Evolutionary conservation across 2,113 vertebrate species (phyloP).

Genomic region (Orycteropus afer): DNA sequence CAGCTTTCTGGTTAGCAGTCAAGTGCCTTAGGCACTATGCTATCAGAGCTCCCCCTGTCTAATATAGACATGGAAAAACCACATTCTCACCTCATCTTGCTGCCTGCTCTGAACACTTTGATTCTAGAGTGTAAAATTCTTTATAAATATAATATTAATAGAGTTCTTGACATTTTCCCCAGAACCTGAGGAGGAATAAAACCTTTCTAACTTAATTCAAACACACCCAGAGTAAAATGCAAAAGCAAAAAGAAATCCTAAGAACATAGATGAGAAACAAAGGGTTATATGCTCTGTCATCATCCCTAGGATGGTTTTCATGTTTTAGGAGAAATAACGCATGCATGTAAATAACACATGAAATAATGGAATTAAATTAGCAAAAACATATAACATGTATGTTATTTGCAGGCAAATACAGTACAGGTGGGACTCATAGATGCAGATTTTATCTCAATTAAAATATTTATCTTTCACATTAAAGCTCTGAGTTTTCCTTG

Average conservation of each 20-base stretch:
- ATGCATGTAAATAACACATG: neutral
- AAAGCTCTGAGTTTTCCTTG: neutral
- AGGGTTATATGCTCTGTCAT: fast-evolving
- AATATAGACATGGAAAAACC: neutral
- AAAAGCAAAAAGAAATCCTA: neutral
- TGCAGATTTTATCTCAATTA: neutral
- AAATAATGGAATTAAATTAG: neutral
- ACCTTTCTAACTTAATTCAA: neutral
- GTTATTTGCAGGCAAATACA: neutral
- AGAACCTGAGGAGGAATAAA: neutral
- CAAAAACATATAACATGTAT: neutral
- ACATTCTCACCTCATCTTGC: neutral
- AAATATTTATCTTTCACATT: neutral
- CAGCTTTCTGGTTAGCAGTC: no score
- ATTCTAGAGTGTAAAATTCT: neutral
- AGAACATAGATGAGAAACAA: neutral
- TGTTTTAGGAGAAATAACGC: no score
- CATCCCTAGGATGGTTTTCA: neutral
- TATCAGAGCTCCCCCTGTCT: no score
- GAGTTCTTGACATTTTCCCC: neutral
- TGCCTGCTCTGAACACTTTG: neutral
- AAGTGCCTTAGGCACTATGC: no score
- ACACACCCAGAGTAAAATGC: neutral
- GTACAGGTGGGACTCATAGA: neutral
- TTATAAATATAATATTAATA: neutral